Percentiles rank a stretch among this genome's conserved stretches.
These are phyloP conservation scores for Cladorhizidae sp. DNA, from an alignment of 37 sponge, comb jelly and placozoan species.

Conservation along the genomic window DNA sequence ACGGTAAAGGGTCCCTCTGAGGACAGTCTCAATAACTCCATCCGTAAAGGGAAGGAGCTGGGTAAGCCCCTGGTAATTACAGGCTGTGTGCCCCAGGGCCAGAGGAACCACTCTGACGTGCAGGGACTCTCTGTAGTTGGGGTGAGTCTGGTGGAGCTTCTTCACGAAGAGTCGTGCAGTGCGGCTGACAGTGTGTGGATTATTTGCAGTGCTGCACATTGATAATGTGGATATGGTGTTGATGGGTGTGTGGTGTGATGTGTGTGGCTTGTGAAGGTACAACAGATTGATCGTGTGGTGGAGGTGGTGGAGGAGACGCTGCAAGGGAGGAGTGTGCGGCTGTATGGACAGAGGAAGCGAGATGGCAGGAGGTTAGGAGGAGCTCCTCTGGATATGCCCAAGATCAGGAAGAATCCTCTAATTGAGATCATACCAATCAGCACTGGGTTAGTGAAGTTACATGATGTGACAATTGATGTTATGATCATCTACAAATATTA, in stretches of 20 bases:
- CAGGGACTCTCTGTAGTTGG: conserved; percentile 88
- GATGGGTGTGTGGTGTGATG: no score
- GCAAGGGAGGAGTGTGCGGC: conserved; percentile 82
- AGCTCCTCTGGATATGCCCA: conserved; percentile 86
- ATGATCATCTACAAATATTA: no score
- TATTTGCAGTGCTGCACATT: no score
- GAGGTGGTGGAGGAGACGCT: conserved; percentile 96
- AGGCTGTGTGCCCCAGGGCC: conserved; percentile 97
- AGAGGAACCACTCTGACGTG: conserved; percentile 54
- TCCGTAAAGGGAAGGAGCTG: conserved; percentile 61
- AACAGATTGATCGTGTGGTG: conserved; percentile 92
- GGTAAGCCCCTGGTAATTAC: conserved; percentile 84
- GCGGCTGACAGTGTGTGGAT: no score
- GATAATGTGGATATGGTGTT: no score
- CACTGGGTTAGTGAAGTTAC: conserved; percentile 72
- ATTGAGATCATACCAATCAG: conserved; percentile 96
- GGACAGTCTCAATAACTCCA: conserved; percentile 81
- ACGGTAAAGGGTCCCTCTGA: conserved; percentile 96
- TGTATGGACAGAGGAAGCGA: conserved; percentile 67
- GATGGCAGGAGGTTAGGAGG: conserved; percentile 78
- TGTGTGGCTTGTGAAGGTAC: conserved; percentile 51
- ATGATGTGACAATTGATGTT: not conserved
- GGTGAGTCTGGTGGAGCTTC: conserved; percentile 35
- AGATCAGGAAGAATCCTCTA: conserved; percentile 91
- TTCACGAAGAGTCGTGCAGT: no score